Evolutionary conservation across 2,113 vertebrate genomes (phyloP).

Genomic region (Parus major): DNA sequence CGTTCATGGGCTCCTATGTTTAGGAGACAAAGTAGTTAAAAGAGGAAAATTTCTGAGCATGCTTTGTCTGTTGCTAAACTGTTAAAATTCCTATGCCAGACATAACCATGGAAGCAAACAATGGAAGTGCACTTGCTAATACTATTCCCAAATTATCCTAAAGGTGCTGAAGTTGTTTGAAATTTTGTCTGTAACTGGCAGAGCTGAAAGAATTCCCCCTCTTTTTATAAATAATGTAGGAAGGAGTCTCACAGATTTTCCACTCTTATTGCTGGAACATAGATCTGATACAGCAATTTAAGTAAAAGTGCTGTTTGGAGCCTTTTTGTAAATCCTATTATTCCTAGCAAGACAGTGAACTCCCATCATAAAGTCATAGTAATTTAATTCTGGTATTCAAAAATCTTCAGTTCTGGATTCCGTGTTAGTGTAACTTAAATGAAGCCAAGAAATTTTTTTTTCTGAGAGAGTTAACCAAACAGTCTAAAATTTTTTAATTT

Average conservation of each 20-base stretch:
- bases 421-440: background rate
- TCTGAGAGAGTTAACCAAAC: background rate
- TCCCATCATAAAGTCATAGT: background rate
- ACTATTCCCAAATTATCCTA: background rate
- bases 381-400: conserved; percentile 2
- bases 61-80: background rate
- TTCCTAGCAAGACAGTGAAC: conserved; percentile 11
- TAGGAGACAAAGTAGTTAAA: conserved; percentile 21
- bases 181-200: background rate
- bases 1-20: background rate
- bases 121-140: background rate
- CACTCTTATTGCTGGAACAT: conserved; percentile 14
- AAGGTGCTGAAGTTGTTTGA: conserved; percentile 28
- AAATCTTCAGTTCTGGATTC: background rate
- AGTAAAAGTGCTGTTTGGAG: background rate
- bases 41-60: background rate
- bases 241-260: background rate
- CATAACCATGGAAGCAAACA: conserved; percentile 1
- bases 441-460: conserved; percentile 30
- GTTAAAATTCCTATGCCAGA: background rate
- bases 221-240: conserved; percentile 11
- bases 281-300: background rate
- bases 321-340: conserved; percentile 4
- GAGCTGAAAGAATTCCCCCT: background rate
- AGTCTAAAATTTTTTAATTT: background rate